Conservation (phyloP, 2,888 invertebrate species). For the Leistus spinibarbis region DNA sequence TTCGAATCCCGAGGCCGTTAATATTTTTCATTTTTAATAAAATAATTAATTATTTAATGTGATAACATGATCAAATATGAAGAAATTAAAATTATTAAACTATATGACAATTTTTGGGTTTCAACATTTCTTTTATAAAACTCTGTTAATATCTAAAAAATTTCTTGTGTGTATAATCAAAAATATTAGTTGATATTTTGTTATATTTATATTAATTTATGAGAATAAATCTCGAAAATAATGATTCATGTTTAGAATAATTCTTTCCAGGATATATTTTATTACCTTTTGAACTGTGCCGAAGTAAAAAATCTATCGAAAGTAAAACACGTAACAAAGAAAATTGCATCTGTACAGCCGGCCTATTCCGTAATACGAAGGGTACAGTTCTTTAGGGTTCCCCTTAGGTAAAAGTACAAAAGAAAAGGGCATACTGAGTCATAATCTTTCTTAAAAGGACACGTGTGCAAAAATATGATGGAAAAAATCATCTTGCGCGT, state of each 20-base stretch:
- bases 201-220: no score
- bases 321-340: not conserved
- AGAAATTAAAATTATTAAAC: no score
- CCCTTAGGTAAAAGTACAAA: not conserved
- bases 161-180: no score
- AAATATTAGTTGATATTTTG: no score
- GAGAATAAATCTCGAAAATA: no score
- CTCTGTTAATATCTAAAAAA: no score
- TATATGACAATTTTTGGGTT: no score
- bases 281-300: not conserved
- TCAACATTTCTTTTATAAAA: no score
- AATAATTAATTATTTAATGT: no score
- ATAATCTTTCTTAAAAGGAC: not conserved
- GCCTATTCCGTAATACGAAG: not conserved
- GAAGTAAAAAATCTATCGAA: not conserved
- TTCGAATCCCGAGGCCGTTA: not conserved
- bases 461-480: constrained; percentile 6
- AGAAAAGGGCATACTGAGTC: not conserved
- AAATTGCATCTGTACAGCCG: not conserved
- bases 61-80: no score
- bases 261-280: no score
- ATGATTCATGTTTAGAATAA: no score
- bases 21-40: not conserved
- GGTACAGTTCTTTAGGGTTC: not conserved
- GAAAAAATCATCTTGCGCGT: not conserved